Conservation (phyloP, 2,797 vertebrate genomes). For the Babyrousa celebensis region DNA sequence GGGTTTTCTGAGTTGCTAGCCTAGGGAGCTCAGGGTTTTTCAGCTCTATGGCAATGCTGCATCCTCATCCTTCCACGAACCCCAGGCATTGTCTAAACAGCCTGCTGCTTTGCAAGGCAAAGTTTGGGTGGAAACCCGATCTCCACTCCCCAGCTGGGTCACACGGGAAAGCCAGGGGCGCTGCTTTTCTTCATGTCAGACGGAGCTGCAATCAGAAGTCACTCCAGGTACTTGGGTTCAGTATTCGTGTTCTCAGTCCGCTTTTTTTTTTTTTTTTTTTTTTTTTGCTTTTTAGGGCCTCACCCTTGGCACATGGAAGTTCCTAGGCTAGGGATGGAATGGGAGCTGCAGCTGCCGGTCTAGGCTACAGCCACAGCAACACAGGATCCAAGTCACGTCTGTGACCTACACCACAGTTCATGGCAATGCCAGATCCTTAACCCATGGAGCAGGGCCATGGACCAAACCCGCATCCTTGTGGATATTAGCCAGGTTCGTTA, state of each 20-base stretch:
- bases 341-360: too few species aligned
- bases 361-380: too few species aligned
- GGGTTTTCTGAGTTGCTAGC: slow-evolving; percentile 45
- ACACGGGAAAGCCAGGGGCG: slow-evolving; percentile 12
- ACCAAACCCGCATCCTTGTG: too few species aligned
- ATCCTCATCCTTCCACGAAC: background rate
- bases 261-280: too few species aligned
- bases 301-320: too few species aligned
- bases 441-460: too few species aligned
- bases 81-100: background rate
- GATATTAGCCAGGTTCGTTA: too few species aligned
- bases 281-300: too few species aligned
- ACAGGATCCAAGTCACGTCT: too few species aligned
- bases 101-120: slow-evolving; percentile 1
- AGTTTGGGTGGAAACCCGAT: background rate
- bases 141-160: background rate
- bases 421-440: too few species aligned
- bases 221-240: slow-evolving; percentile 6
- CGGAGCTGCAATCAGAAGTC: slow-evolving; percentile 27
- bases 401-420: too few species aligned
- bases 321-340: too few species aligned
- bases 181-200: slow-evolving; percentile 47
- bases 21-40: background rate
- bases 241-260: background rate
- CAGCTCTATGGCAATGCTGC: background rate